phyloP scores from a whole-genome alignment of 2,113 vertebrate species.

The Sphyrna mokarran region DNA sequence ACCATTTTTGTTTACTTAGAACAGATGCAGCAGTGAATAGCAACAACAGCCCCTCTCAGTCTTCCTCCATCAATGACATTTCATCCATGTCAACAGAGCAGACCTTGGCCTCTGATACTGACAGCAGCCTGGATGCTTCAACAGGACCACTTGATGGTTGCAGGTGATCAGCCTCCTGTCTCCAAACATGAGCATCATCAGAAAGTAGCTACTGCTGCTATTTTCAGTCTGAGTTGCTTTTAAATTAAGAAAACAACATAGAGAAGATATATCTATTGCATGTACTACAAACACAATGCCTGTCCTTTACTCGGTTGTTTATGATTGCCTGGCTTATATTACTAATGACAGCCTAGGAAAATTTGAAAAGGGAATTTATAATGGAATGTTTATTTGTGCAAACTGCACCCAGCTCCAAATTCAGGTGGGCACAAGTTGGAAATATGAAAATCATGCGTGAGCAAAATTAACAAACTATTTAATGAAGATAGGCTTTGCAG shows the following conservation, averaged over 20 bases:
- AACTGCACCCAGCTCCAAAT: constrained; percentile 24
- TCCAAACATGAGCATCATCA: constrained; percentile 19
- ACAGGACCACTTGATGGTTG: constrained; percentile 84
- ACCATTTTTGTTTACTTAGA: constrained; percentile 63
- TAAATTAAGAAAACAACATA: constrained; percentile 61
- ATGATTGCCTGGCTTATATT: constrained; percentile 57
- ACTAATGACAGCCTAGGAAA: constrained; percentile 46
- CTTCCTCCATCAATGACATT: constrained; percentile 94
- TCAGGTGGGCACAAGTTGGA: constrained; percentile 24
- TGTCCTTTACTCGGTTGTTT: constrained; percentile 56
- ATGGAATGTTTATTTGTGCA: constrained; percentile 27
- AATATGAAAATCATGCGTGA: not conserved
- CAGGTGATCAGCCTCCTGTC: constrained; percentile 57
- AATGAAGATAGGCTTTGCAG: not conserved
- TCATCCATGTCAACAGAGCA: constrained; percentile 98
- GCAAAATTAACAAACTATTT: not conserved
- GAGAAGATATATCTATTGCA: constrained; percentile 55
- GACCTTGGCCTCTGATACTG: constrained; percentile 94
- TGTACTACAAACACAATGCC: constrained; percentile 62
- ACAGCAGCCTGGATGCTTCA: constrained; percentile 92
- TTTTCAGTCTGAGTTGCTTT: constrained; percentile 50
- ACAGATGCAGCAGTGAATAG: constrained; percentile 80
- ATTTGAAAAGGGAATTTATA: constrained; percentile 36
- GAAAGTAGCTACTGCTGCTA: constrained; percentile 25
- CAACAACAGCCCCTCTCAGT: constrained; percentile 82